phyloP scores from a whole-genome alignment of 2,113 vertebrate species.

The Planiliza haematocheilus region DNA sequence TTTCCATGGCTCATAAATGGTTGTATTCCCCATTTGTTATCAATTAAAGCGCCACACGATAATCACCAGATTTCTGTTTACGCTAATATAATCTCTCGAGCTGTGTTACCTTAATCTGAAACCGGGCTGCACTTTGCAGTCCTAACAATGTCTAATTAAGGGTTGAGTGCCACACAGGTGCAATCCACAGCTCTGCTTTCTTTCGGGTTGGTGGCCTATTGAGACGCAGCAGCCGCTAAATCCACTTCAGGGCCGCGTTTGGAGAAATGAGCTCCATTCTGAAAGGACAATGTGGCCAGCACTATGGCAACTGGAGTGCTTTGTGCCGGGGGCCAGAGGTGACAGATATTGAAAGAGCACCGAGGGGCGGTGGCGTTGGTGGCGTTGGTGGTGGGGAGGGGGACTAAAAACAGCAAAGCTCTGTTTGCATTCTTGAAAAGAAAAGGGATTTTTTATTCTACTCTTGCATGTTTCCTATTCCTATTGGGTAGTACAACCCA shows the following conservation, averaged over 20 bases:
- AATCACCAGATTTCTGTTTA: slow-evolving; percentile 19
- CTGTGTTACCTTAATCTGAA: slow-evolving; percentile 24
- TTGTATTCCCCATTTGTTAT: slow-evolving; percentile 44
- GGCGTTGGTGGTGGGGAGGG: slow-evolving; percentile 3
- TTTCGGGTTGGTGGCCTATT: slow-evolving; percentile 43
- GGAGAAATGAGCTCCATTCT: slow-evolving; percentile 64
- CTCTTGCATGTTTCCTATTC: slow-evolving; percentile 22
- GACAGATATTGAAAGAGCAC: slow-evolving; percentile 75
- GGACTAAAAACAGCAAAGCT: slow-evolving; percentile 52
- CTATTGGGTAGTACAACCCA: background rate
- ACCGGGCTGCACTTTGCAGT: slow-evolving; percentile 11
- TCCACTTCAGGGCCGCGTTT: slow-evolving; percentile 49
- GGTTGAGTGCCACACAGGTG: background rate
- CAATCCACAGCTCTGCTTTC: slow-evolving; percentile 11
- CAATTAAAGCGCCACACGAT: slow-evolving; percentile 43
- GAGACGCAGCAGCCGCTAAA: slow-evolving; percentile 57
- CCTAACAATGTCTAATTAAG: slow-evolving; percentile 32
- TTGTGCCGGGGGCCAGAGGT: slow-evolving; percentile 72
- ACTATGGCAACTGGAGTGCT: slow-evolving; percentile 76
- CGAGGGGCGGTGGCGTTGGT: background rate
- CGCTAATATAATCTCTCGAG: slow-evolving; percentile 21
- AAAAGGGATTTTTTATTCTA: slow-evolving; percentile 48
- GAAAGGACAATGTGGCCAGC: slow-evolving; percentile 69
- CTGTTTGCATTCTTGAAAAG: slow-evolving; percentile 72
- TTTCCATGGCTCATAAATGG: slow-evolving; percentile 19